Percentiles rank a stretch among this genome's conserved stretches.
Conservation (phyloP, 2,888 invertebrate species). For the Laothoe populi region DNA sequence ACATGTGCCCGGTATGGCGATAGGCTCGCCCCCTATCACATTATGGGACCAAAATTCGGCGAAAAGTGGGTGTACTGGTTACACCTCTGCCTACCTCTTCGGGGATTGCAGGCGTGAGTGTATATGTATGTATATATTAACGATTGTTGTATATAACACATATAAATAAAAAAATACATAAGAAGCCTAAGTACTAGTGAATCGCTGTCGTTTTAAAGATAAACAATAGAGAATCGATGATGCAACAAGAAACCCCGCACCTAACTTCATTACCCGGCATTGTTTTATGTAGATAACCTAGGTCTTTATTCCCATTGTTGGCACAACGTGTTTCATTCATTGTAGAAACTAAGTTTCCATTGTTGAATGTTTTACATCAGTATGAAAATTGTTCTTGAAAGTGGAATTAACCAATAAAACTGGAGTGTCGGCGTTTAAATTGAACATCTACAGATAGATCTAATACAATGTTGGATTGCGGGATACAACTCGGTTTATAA, state of each 20-base stretch:
- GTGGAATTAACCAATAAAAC: constrained; percentile 37
- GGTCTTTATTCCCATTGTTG: constrained; percentile 27
- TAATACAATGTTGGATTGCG: constrained; percentile 15
- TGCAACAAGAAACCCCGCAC: constrained; percentile 36
- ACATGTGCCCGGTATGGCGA: too few species aligned
- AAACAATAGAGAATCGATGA: constrained; percentile 46
- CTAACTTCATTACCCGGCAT: constrained; percentile 44
- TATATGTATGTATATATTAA: too few species aligned
- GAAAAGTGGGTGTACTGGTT: too few species aligned
- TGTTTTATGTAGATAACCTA: constrained; percentile 40
- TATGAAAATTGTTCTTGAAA: constrained; percentile 34
- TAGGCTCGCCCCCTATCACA: too few species aligned
- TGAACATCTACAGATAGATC: constrained; percentile 31
- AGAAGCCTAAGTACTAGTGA: too few species aligned
- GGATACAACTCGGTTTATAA: background rate
- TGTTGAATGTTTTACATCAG: constrained; percentile 38
- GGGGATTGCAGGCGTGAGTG: too few species aligned
- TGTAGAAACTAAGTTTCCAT: constrained; percentile 32
- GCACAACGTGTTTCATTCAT: constrained; percentile 27
- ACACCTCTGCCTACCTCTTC: too few species aligned
- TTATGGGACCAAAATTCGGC: too few species aligned
- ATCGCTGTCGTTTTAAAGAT: constrained; percentile 2
- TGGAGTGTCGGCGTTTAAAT: constrained; percentile 32
- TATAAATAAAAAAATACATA: too few species aligned
- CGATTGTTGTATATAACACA: too few species aligned